phyloP scores from a whole-genome alignment of 2,888 invertebrate species.

The Apoda limacodes region DNA sequence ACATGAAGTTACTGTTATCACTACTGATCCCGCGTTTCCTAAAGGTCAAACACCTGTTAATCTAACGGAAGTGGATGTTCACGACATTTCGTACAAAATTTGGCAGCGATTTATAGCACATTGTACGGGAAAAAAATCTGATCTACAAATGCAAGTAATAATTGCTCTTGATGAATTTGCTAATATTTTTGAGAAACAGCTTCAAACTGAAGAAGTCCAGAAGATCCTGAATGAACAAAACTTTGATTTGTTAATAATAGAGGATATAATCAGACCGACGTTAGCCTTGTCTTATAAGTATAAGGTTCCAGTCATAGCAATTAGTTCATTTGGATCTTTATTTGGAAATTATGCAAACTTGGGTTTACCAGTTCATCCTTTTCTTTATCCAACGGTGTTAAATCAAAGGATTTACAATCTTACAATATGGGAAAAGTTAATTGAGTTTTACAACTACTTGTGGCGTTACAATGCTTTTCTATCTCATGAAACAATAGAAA shows the following conservation, averaged over 20 bases:
- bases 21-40: slow-evolving; percentile 27
- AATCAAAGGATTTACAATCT: slow-evolving; percentile 25
- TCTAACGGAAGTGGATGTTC: slow-evolving; percentile 31
- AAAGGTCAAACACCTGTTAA: slow-evolving; percentile 21
- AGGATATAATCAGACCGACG: slow-evolving; percentile 21
- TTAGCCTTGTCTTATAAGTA: slow-evolving; percentile 25
- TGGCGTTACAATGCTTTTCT: slow-evolving; percentile 4
- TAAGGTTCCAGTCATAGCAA: slow-evolving; percentile 30
- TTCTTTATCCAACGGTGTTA: slow-evolving; percentile 25
- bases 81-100: slow-evolving; percentile 22
- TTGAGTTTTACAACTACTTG: slow-evolving; percentile 21
- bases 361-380: slow-evolving; percentile 28
- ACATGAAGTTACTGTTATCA: slow-evolving; percentile 34
- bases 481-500: slow-evolving; percentile 4
- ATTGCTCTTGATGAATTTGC: not conserved
- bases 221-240: slow-evolving; percentile 20
- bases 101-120: no score
- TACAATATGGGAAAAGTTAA: slow-evolving; percentile 27
- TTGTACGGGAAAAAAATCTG: not conserved
- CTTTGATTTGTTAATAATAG: slow-evolving; percentile 32
- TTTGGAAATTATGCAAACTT: slow-evolving; percentile 19
- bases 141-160: not conserved
- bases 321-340: slow-evolving; percentile 28
- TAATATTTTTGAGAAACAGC: slow-evolving; percentile 18
- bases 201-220: slow-evolving; percentile 21